Evolutionary conservation across 2,888 invertebrate genomes (phyloP), one percentile per base, ranked within the genome.

Genomic region (Dascillus cervinus): DNA sequence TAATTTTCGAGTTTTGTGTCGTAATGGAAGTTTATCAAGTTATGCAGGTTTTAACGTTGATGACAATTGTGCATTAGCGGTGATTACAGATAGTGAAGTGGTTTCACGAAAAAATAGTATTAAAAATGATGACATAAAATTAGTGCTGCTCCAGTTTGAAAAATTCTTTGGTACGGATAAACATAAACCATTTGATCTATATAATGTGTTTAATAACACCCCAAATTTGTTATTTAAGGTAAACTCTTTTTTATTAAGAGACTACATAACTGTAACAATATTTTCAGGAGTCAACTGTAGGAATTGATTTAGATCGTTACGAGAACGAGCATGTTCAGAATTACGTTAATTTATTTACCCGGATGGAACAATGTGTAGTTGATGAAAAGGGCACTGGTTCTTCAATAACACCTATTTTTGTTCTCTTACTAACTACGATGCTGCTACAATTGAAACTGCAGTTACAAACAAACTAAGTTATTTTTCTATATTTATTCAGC

Each of bases 41-140:
- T 38, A 40, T 23, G 40, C 69, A 3, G 78, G 77, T 1, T 64
- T 76, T 10, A 34, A 53, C 15, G 65, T 77, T 1, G 73, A 75
- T 37, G 65, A 69, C 3, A 50, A 53, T 34, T 78, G 78, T 40
- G 65, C 74, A 1, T 60, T 79, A 4, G 69, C 76, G 0, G 62
- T 69, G 11, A 71, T 76, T 1, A 73, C 77, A 1, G 75, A 76
- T 41, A 74, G 75, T 9, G 79, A 78, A 60, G 67, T 79, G n/a
- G 49, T 76, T 4, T 55, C 69, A 0, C 67, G 69, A 46, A 64
- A 68, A 8, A 46, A 49, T 20, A 51, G 47, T 33, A 5, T 43
- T 1, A 60, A 58, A 37, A 54, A 48, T 32, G 35, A 32, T 6
- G 55, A 61, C 34, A 50, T 50, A n/a, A 36, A 43, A 11, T 23